Conservation (phyloP, 2,113 vertebrate genomes). For the Paramormyrops kingsleyae region DNA sequence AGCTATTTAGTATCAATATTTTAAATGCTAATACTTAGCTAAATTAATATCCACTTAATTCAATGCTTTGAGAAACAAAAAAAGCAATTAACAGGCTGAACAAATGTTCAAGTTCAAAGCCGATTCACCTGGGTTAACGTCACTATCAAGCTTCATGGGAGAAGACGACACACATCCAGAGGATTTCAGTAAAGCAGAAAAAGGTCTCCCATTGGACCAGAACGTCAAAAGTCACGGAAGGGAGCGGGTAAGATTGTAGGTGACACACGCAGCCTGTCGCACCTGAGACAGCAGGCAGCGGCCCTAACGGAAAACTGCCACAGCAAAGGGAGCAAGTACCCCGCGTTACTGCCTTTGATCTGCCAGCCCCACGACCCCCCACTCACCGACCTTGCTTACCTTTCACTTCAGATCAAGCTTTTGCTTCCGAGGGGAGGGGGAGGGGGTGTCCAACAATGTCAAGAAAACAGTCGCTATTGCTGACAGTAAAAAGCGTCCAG, state of each 20-base stretch:
- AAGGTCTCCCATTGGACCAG: neutral
- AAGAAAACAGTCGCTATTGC: conserved; percentile 14
- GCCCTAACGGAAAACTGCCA: neutral
- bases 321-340: neutral
- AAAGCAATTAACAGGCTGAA: neutral
- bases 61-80: neutral
- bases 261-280: neutral
- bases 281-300: neutral
- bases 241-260: neutral
- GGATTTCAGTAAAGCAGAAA: neutral
- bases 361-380: no score
- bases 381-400: conserved; percentile 14
- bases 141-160: neutral
- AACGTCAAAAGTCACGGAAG: neutral
- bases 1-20: neutral
- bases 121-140: neutral
- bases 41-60: neutral
- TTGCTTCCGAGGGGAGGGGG: conserved; percentile 8
- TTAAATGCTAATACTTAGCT: neutral
- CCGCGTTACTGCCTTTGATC: neutral
- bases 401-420: conserved; percentile 16
- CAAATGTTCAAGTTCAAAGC: neutral
- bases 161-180: neutral
- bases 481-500: conserved; percentile 23
- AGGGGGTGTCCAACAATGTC: neutral